phyloP scores from a whole-genome alignment of 2,113 vertebrate genomes.

The Megaceryle maxima region DNA sequence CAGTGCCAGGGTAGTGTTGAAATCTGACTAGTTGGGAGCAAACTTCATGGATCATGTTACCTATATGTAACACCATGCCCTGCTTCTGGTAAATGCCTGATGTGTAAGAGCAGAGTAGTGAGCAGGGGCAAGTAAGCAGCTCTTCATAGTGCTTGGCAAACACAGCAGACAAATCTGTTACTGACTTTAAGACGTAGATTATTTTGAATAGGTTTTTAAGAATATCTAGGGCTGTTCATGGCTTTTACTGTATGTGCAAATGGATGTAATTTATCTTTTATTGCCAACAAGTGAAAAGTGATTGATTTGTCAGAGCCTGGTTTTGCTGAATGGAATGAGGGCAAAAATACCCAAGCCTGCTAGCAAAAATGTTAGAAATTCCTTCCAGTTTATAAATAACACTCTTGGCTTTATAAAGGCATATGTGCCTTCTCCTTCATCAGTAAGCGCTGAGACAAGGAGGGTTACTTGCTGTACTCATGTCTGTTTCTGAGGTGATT shows the following conservation, averaged over 20 bases:
- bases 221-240: neutral
- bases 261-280: neutral
- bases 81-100: neutral
- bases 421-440: neutral
- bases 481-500: neutral
- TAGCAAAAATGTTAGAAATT: neutral
- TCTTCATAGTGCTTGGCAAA: neutral
- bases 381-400: neutral
- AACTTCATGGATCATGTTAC: neutral
- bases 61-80: neutral
- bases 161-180: neutral
- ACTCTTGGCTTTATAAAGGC: neutral
- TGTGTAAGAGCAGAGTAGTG: neutral
- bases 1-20: rapidly evolving
- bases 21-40: neutral
- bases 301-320: neutral
- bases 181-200: neutral
- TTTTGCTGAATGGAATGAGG: neutral
- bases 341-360: neutral
- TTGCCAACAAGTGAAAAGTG: neutral
- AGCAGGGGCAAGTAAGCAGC: neutral
- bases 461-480: neutral
- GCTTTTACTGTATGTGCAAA: neutral
- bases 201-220: neutral
- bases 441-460: neutral